These are phyloP conservation scores for Ophion slaviceki DNA, from an alignment of 2,888 invertebrate genomes.

Conservation along the genomic window DNA sequence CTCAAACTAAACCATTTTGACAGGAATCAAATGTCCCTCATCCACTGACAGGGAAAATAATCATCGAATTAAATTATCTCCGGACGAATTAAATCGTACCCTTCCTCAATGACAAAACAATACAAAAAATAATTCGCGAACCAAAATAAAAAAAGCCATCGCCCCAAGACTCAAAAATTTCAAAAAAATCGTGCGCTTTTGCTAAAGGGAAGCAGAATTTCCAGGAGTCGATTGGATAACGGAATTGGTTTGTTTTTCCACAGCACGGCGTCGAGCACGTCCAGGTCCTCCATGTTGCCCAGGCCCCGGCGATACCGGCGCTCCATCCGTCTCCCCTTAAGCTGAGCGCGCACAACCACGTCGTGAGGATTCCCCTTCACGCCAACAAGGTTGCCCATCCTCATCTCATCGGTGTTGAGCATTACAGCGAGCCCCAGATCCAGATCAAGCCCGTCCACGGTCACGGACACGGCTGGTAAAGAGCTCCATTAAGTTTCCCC, in stretches of 20 bases:
- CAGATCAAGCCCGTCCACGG: conserved; percentile 85
- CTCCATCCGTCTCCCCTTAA: conserved; percentile 80
- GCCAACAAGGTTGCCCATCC: conserved; percentile 83
- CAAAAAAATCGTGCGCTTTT: too few relatives aligned
- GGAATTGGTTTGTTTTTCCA: neutral
- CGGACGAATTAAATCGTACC: too few relatives aligned
- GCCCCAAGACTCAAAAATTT: too few relatives aligned
- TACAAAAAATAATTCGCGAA: too few relatives aligned
- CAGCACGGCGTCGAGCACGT: conserved; percentile 67
- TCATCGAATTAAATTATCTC: too few relatives aligned
- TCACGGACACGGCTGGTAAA: conserved; percentile 82
- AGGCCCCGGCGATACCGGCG: conserved; percentile 78
- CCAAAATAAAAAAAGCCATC: too few relatives aligned
- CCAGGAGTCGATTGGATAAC: neutral
- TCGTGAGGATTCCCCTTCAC: conserved; percentile 76
- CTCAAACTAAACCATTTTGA: too few relatives aligned
- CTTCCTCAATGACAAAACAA: too few relatives aligned
- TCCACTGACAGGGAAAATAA: too few relatives aligned
- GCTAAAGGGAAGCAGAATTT: neutral
- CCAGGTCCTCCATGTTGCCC: conserved; percentile 78
- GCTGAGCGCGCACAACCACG: conserved; percentile 76
- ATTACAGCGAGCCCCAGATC: conserved; percentile 85
- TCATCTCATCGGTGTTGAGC: conserved; percentile 85
- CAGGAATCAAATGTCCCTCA: too few relatives aligned
- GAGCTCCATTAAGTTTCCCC: conserved; percentile 12